Percentiles rank a stretch among this genome's conserved stretches.
Conservation (phyloP, 2,113 vertebrate genomes). For the Channa argus region DNA sequence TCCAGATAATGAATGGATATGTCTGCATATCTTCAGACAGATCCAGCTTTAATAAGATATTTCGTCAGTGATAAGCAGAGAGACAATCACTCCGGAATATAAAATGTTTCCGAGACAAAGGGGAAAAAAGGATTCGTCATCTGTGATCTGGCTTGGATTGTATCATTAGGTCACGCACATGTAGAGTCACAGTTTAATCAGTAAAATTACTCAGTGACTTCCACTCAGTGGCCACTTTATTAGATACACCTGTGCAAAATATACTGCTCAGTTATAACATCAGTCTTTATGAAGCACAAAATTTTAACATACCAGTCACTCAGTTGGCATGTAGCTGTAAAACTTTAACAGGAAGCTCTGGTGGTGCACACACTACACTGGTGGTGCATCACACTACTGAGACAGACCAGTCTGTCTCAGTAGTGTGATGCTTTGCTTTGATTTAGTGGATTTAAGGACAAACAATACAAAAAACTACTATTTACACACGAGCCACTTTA, state of each 20-base stretch:
- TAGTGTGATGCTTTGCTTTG: background rate
- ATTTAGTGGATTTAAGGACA: background rate
- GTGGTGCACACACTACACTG: background rate
- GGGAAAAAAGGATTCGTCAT: background rate
- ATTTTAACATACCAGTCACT: no score
- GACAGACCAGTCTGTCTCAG: background rate
- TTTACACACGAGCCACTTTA: constrained; percentile 12
- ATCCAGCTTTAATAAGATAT: constrained; percentile 1
- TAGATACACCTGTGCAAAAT: no score
- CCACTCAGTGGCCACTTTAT: no score
- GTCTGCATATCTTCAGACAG: background rate
- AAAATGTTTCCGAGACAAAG: background rate
- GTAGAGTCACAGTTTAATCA: background rate
- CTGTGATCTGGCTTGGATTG: background rate
- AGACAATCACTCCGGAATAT: constrained; percentile 14
- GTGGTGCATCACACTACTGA: background rate
- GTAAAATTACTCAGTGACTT: background rate
- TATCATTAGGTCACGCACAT: constrained; percentile 17
- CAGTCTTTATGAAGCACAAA: no score
- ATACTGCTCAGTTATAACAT: no score
- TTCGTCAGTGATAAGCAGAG: background rate
- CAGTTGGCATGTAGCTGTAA: no score
- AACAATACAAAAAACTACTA: constrained; percentile 5
- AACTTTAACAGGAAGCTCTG: no score
- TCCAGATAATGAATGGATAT: no score